These are phyloP conservation scores for Cheilosia scutellata DNA, from an alignment of 2,888 invertebrate genomes.

Conservation along the genomic window DNA sequence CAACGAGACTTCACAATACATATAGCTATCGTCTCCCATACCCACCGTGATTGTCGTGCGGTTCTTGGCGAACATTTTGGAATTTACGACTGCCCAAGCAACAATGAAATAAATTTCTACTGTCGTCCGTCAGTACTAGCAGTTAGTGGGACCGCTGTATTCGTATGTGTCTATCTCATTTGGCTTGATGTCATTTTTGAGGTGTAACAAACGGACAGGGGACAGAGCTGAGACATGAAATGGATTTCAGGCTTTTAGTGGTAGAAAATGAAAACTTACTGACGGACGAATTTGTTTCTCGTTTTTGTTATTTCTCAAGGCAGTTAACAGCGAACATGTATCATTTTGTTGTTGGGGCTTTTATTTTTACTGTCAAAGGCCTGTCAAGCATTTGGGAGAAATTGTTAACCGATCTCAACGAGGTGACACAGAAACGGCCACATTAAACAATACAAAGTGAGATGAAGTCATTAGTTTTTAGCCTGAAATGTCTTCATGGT, in stretches of 20 bases:
- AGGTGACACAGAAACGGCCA: constrained; percentile 56
- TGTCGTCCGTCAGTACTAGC: not conserved
- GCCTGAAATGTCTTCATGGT: constrained; percentile 3
- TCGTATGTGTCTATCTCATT: constrained; percentile 26
- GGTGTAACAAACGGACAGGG: constrained; percentile 54
- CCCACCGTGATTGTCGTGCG: not conserved
- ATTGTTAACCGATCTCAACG: constrained; percentile 72
- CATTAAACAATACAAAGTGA: constrained; percentile 20
- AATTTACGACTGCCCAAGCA: constrained; percentile 35
- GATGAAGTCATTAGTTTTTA: constrained; percentile 29
- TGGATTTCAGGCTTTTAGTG: constrained; percentile 56
- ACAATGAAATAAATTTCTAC: constrained; percentile 38
- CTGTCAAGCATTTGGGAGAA: constrained; percentile 71
- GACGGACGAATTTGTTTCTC: constrained; percentile 34
- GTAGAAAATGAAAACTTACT: constrained; percentile 64
- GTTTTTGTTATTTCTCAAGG: constrained; percentile 26
- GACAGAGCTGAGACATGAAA: constrained; percentile 32
- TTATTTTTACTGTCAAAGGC: constrained; percentile 49
- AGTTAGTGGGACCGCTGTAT: constrained; percentile 4
- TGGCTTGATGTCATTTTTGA: constrained; percentile 42
- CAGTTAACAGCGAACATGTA: constrained; percentile 32
- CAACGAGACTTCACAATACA: too few species aligned
- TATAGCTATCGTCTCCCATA: not conserved
- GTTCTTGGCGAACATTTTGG: constrained; percentile 51
- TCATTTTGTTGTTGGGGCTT: constrained; percentile 28